Evolutionary conservation across 2,797 vertebrate genomes (phyloP).

Genomic region (Hephaestus fuliginosus): DNA sequence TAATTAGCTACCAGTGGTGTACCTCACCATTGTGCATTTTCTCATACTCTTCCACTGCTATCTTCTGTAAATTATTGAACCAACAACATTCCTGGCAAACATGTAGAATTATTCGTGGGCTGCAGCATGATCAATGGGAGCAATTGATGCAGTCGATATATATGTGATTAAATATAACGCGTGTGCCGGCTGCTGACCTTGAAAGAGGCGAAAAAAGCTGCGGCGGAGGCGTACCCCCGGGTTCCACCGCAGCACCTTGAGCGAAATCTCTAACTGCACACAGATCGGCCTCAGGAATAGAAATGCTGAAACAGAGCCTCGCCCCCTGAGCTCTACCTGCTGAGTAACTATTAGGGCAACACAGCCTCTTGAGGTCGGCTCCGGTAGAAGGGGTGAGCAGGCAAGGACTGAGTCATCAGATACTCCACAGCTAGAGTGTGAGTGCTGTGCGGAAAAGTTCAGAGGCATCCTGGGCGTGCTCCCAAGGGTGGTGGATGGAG

Average conservation of each 20-base stretch:
- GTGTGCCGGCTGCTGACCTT: conserved; percentile 24
- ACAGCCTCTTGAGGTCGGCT: conserved; percentile 45
- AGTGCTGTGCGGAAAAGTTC: conserved; percentile 60
- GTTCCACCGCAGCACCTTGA: conserved; percentile 32
- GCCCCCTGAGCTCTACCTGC: conserved; percentile 38
- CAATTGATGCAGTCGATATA: conserved; percentile 35
- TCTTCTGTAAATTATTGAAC: conserved; percentile 59
- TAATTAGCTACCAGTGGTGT: conserved; percentile 61
- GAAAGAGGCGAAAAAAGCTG: neutral
- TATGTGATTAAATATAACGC: conserved; percentile 45
- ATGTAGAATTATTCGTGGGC: conserved; percentile 49
- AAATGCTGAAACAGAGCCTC: conserved; percentile 29
- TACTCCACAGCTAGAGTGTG: conserved; percentile 44
- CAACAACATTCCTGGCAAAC: conserved; percentile 40
- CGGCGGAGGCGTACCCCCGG: neutral
- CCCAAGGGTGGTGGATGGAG: conserved; percentile 51
- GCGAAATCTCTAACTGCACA: conserved; percentile 13
- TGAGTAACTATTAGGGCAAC: conserved; percentile 57
- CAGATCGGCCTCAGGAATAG: conserved; percentile 33
- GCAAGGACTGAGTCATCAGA: conserved; percentile 50
- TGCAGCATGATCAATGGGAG: conserved; percentile 49
- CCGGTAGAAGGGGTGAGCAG: conserved; percentile 40
- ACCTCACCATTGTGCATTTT: conserved; percentile 43
- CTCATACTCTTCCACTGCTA: conserved; percentile 33
- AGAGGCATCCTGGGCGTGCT: conserved; percentile 47